Evolutionary conservation across 2,113 vertebrate species (phyloP), one percentile per base, ranked within the genome.

Genomic region (Cebus imitator): DNA sequence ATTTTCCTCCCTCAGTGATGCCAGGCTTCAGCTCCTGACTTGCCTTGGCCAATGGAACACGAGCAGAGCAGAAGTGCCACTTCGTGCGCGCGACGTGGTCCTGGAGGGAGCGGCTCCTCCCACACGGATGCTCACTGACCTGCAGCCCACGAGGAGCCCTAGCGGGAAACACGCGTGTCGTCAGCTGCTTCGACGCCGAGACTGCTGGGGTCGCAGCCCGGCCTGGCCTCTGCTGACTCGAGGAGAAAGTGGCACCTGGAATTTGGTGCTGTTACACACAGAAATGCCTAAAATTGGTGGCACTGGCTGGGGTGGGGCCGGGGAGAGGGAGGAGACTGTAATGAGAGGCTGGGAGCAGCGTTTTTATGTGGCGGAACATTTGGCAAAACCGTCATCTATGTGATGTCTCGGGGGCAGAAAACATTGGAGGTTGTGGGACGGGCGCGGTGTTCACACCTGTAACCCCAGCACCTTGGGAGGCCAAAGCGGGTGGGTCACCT

Each of bases 201-300:
- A 1, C 3, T 40, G 50, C 45, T 1, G 8, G 32, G 16, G 4
- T 11, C 35, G 4, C 5, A 4, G 27, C 16, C 6, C 1, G 6
- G 6, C 64, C 61, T 35, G 50, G 50, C 23, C 3, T 1, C 13
- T 3, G 18, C 35, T 4, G 11, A 20, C 14, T 4, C 3, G 7
- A 1, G 32, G 37, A 14, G 73, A 43, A 40, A 23, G 8, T 20
- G 32, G 57, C 14, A 0, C 43, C 73, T 23, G 4, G 25, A 40
- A 18, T 43, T 16, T 0, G 17, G 11, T 0, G 2, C 61, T 14
- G 18, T 11, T 0, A 0, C 21, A 16, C n/a, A 3, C 32, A 16
- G 35, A 21, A 10, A 52, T 6, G 52, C 32, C 55, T 10, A 4
- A 18, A 6, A 8, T 6, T 3, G 27, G 58, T 13, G 70, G 50